phyloP scores from a whole-genome alignment of 2,888 invertebrate species.

The Synanthedon myopaeformis region DNA sequence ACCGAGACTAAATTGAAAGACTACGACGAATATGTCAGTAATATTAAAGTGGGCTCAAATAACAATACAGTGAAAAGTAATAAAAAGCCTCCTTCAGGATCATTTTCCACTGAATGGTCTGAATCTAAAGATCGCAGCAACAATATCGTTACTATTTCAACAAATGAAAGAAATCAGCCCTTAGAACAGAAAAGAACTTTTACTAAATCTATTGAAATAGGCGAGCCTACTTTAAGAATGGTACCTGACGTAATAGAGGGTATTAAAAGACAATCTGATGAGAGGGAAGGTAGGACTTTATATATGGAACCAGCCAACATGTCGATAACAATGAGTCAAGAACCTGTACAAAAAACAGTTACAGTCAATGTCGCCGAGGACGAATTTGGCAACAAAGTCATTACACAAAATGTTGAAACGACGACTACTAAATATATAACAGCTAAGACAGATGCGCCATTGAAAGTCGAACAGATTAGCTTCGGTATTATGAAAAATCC shows the following conservation, averaged over 20 bases:
- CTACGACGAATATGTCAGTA: conserved; percentile 61
- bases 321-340: conserved; percentile 58
- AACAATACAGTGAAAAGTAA: conserved; percentile 51
- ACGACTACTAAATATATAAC: conserved; percentile 53
- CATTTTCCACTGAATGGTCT: conserved; percentile 40
- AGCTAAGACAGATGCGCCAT: conserved; percentile 48
- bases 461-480: conserved; percentile 60
- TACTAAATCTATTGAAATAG: conserved; percentile 65
- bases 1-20: conserved; percentile 35
- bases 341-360: conserved; percentile 61
- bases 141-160: conserved; percentile 60
- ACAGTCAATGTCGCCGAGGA: conserved; percentile 64
- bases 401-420: conserved; percentile 61
- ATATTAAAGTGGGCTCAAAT: conserved; percentile 59
- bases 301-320: conserved; percentile 61
- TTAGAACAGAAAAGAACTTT: conserved; percentile 41
- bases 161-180: conserved; percentile 44
- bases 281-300: conserved; percentile 45
- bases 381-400: conserved; percentile 60
- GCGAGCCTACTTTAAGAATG: conserved; percentile 44
- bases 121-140: conserved; percentile 39
- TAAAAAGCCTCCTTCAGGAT: conserved; percentile 36
- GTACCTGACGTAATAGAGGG: conserved; percentile 60
- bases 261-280: conserved; percentile 41
- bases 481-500: conserved; percentile 55